Conservation (phyloP, 2,113 vertebrate species). For the rat (Rattus norvegicus) region GRCr8 NC_086025.1:87034001-87034500, state of each 20-base stretch:
- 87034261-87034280: not conserved
- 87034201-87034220: not conserved
- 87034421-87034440: not conserved
- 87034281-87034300: not conserved
- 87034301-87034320: not conserved
- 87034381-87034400: not conserved
- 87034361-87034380: not conserved
- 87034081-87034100: not conserved
- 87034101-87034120: not conserved
- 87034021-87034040: not conserved
- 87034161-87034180: not conserved
- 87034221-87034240: not conserved
- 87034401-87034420: not conserved
- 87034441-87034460: not conserved
- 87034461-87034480: not conserved
- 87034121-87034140: not conserved
- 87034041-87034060: not conserved
- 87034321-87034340: not conserved
- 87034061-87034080: too few species aligned
- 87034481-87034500: not conserved
- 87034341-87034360: not conserved
- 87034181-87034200: not conserved
- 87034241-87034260: not conserved
- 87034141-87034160: not conserved
- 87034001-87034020: not conserved